Evolutionary conservation across 1,140 invertebrate species (phyloP).

Genomic region (Chrysomallon squamiferum): DNA sequence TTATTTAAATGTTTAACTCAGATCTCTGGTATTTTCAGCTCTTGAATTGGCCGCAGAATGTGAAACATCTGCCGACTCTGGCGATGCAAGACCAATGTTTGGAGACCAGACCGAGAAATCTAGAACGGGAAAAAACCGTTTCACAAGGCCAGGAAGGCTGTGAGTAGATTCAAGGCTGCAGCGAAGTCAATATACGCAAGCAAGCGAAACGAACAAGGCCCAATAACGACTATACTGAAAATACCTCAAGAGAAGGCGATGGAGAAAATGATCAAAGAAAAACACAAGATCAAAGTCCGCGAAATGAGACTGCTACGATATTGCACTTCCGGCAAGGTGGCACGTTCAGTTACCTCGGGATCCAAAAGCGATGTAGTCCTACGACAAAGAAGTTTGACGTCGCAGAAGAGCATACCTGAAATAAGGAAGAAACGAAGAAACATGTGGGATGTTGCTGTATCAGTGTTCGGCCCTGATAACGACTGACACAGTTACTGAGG

Average conservation of each 20-base stretch:
- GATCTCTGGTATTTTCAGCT: no score
- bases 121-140: slow-evolving; percentile 3
- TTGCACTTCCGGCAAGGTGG: slow-evolving; percentile 12
- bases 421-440: neutral
- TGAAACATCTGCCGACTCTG: neutral
- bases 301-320: slow-evolving; percentile 14
- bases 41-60: neutral
- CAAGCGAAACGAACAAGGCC: slow-evolving; percentile 11
- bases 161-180: slow-evolving; percentile 20
- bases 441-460: neutral
- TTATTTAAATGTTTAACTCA: no score
- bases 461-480: neutral
- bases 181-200: slow-evolving; percentile 16
- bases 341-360: neutral
- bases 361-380: neutral
- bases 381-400: neutral
- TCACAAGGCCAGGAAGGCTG: slow-evolving; percentile 9
- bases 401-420: neutral
- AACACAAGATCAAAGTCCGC: neutral
- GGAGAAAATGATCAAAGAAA: slow-evolving; percentile 13
- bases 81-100: no score
- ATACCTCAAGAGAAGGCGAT: slow-evolving; percentile 32
- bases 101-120: no score
- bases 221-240: slow-evolving; percentile 22
- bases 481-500: no score